Evolutionary conservation across 2,888 invertebrate species (phyloP).

Genomic region (Lasioglossum figueresi): DNA sequence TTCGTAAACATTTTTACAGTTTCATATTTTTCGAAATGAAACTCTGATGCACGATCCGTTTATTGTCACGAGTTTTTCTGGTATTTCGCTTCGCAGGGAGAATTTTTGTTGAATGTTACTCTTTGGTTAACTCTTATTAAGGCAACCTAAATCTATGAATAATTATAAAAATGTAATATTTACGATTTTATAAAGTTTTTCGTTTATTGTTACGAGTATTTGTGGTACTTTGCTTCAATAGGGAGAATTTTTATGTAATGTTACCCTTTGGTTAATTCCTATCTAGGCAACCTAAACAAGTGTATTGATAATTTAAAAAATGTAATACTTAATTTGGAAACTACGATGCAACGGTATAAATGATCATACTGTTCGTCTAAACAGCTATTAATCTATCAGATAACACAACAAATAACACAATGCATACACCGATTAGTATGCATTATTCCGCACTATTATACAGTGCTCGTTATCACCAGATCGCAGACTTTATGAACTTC

Average conservation of each 20-base stretch:
- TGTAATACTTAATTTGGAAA: background rate
- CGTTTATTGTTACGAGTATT: background rate
- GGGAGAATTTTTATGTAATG: too few relatives aligned
- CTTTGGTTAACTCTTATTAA: background rate
- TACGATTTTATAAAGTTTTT: too few relatives aligned
- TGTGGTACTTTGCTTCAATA: too few relatives aligned
- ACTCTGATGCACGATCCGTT: too few relatives aligned
- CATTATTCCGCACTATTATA: slow-evolving; percentile 1
- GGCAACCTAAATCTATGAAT: background rate
- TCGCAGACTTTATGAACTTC: slow-evolving; percentile 1
- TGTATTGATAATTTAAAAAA: too few relatives aligned
- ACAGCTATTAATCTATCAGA: background rate
- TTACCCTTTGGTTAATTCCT: too few relatives aligned
- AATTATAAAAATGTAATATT: background rate
- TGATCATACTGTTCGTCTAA: background rate
- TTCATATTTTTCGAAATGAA: background rate
- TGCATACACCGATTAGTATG: background rate
- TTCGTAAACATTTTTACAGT: background rate
- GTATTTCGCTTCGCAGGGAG: background rate
- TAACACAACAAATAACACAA: background rate
- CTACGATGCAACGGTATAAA: background rate
- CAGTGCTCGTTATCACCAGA: background rate
- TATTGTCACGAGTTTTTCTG: background rate
- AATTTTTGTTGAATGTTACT: background rate
- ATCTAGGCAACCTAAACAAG: too few relatives aligned